phyloP scores from a whole-genome alignment of 2,113 vertebrate species.

The Lathamus discolor region DNA sequence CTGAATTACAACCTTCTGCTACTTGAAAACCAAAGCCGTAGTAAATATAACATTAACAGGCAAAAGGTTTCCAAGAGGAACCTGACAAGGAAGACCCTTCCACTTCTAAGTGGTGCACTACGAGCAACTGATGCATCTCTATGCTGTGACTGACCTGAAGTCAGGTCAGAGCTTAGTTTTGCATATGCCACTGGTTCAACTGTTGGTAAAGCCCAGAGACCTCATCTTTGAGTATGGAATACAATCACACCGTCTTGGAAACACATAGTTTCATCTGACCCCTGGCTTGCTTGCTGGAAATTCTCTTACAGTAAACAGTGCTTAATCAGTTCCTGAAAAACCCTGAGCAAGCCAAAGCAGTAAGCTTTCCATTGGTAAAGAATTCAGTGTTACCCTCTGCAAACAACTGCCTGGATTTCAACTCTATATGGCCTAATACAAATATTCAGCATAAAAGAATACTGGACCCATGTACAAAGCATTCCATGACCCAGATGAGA shows the following conservation, averaged over 20 bases:
- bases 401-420: neutral
- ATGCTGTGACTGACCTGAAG: neutral
- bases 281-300: neutral
- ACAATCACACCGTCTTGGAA: neutral
- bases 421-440: neutral
- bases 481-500: neutral
- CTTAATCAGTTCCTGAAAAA: neutral
- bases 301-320: neutral
- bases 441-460: neutral
- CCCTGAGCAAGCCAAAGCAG: neutral
- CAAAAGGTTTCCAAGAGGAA: neutral
- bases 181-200: neutral
- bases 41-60: neutral
- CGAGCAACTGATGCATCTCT: neutral
- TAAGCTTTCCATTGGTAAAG: neutral
- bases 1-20: neutral
- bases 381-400: neutral
- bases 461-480: neutral
- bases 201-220: neutral
- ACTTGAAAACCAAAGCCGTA: neutral
- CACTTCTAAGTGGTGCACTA: neutral
- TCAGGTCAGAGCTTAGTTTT: neutral
- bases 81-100: neutral
- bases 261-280: neutral
- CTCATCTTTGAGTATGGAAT: neutral